phyloP scores from a whole-genome alignment of 2,797 vertebrate genomes.

The Enteromius argenteus region DNA sequence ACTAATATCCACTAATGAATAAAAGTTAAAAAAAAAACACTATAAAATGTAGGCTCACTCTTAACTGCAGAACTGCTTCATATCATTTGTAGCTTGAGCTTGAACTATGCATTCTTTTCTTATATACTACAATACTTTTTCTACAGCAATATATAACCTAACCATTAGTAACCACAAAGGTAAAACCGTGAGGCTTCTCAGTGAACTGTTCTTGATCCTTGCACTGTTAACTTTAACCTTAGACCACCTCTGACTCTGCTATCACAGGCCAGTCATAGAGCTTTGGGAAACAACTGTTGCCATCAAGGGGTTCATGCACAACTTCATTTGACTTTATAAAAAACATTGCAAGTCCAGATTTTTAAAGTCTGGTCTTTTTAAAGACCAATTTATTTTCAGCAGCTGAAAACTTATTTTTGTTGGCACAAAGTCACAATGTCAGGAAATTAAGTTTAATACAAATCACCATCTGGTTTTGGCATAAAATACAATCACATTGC shows the following conservation, averaged over 20 bases:
- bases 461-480: background rate
- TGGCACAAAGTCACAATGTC: background rate
- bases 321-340: background rate
- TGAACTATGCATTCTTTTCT: background rate
- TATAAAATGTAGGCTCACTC: background rate
- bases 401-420: constrained; percentile 6
- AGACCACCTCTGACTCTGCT: background rate
- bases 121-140: background rate
- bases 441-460: background rate
- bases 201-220: background rate
- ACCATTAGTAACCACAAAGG: too few relatives aligned
- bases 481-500: background rate
- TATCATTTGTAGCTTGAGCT: background rate
- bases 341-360: background rate
- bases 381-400: background rate
- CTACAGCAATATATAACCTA: background rate
- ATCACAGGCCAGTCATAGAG: background rate
- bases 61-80: background rate
- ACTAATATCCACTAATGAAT: background rate
- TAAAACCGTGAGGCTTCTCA: background rate
- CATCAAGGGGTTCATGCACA: background rate
- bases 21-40: background rate
- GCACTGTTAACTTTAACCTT: background rate
- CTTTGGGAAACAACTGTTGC: background rate
- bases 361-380: background rate